Evolutionary conservation across 1,140 invertebrate genomes (phyloP), one percentile per base, ranked within the genome.

Genomic region (Ruditapes philippinarum): DNA sequence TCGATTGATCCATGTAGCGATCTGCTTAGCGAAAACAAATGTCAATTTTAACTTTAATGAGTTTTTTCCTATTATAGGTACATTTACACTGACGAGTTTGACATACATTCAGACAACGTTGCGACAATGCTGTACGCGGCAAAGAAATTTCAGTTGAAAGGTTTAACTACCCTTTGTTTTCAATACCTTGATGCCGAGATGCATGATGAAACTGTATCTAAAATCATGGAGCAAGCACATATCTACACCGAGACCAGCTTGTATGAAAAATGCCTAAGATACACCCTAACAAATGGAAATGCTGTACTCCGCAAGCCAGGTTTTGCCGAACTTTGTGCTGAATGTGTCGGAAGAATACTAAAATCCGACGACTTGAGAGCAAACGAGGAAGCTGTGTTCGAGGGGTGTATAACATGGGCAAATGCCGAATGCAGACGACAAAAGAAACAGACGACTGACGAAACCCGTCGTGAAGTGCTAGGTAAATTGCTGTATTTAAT

Each of bases 121-220:
- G 98, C 98, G 97, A 97, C 97, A 0, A 97, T 97, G 14, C 94
- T 98, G 40, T 98, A 98, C 92, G 98, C 97, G 1, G 98, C 98
- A 17, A 98, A 98, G 93, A 98, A 98, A 92, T 98, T 98, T 95
- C 97, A 97, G 5, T 97, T 98, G 0, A 97, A 97, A 19, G 97
- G 97, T 19, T 95, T 98, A 82, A 97, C 98, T 93, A 97, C 97
- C 88, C 97, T 97, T 90, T 98, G 98, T 95, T 97, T 98, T 4
- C 97, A 98, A 92, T 98, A 97, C 95, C 95, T 98, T 14, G 97
- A 98, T 91, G 96, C 96, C 31, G 97, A 98, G 94, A 96, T 98
- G 45, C 97, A 97, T 42, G 97, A 97, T 36, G 97, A 98, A 89
- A 98, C 98, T 96, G 98, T 97, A 17, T 98, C 90, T 38, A 87